Evolutionary conservation across 2,797 vertebrate species (phyloP), one percentile per base, ranked within the genome.

Genomic region (Sebastes minor): DNA sequence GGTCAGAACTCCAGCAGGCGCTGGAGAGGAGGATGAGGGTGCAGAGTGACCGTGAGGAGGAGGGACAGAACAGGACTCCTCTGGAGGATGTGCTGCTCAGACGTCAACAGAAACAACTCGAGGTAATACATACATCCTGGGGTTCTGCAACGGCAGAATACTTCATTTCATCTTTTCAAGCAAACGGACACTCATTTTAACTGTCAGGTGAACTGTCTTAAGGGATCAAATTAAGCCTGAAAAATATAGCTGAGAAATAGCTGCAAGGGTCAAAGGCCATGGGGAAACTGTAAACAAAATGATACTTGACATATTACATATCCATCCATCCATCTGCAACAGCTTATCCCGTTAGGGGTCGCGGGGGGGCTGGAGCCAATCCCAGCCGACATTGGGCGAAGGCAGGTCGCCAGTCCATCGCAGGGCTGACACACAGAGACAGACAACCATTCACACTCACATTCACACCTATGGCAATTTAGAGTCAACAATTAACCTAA

Each of bases 1-100:
- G 93, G 87, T 90, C 95, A 1, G 95, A 96, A 80, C 94, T 96
- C 32, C 94, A 95, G 85, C 86, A 91, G 87, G 95, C 91, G 32
- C 79, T 96, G 81, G 95, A 96, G 87, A 94, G 90, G 79, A 93
- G 94, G 60, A 95, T 92, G 88, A 93, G 86, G 82, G 89, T 92
- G 33, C 93, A 94, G 86, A 93, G 67, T 1, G 89, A 93, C 53
- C 91, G 7, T 22, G 89, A 95, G 46, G 94, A 94, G 27, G 93
- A 89, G 1, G 93, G 89, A 65, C 88, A 91, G 80, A 85, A 68
- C 76, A 88, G 91, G 72, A 92, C 90, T 28, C 93, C 94, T 16
- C 90, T 96, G 78, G 93, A 95, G 76, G 90, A 93, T 9, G 91
- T 94, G 35, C 87, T 96, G 25, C 87, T 95, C 25, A 82, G 90